Percentiles rank a stretch among this genome's conserved stretches.
Evolutionary conservation across 2,888 invertebrate species (phyloP).

Genomic region (Andrena hattorfiana): DNA sequence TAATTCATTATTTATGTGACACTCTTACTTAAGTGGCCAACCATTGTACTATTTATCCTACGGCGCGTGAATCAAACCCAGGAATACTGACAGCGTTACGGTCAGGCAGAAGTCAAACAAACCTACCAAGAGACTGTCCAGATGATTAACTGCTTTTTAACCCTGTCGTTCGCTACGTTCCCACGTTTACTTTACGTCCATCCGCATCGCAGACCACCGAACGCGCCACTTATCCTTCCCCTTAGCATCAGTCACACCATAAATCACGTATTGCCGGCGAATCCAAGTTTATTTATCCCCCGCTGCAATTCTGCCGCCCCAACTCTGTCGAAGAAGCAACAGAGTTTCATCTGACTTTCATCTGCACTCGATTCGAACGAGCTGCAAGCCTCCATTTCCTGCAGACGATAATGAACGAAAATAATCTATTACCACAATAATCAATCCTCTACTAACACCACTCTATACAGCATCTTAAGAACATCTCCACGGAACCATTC

Average conservation of each 20-base stretch:
- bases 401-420: neutral
- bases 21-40: no score
- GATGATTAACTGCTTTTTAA: slow-evolving; percentile 3
- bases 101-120: neutral
- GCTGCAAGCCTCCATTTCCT: neutral
- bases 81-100: neutral
- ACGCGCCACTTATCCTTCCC: neutral
- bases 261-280: no score
- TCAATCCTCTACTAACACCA: neutral
- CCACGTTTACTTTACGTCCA: neutral
- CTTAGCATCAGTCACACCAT: neutral
- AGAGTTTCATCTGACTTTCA: no score
- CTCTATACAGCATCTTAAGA: neutral
- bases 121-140: neutral
- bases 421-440: neutral
- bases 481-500: neutral
- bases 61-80: neutral
- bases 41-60: no score
- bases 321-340: no score
- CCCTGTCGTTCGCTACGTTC: neutral
- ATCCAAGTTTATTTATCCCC: no score
- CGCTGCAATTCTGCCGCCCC: no score
- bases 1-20: no score
- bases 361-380: no score
- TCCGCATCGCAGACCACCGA: no score